Evolutionary conservation across 2,113 vertebrate genomes (phyloP).

Genomic region (Gobius niger): DNA sequence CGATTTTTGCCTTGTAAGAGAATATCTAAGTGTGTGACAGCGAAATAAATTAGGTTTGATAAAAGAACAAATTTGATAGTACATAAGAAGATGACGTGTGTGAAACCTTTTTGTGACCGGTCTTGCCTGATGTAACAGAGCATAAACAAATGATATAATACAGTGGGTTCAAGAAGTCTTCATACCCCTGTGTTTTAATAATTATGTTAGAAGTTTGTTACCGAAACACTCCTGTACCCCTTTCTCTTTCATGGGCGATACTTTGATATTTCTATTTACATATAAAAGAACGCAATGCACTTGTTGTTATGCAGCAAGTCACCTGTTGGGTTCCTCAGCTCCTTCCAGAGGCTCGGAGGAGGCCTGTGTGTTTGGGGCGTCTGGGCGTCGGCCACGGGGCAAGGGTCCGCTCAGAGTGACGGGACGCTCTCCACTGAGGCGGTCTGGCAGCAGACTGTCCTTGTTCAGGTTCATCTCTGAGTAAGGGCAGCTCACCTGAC

Average conservation of each 20-base stretch:
- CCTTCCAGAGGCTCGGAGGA: conserved; percentile 53
- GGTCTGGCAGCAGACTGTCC: conserved; percentile 82
- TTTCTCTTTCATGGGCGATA: too few species aligned
- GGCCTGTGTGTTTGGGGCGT: conserved; percentile 42
- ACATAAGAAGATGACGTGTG: background rate
- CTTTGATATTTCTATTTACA: too few species aligned
- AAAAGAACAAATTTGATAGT: too few species aligned
- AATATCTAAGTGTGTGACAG: too few species aligned
- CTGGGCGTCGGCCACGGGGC: conserved; percentile 67
- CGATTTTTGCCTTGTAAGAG: background rate
- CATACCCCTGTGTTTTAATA: too few species aligned
- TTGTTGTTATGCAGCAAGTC: background rate
- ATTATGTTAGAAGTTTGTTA: too few species aligned
- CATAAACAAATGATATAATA: too few species aligned
- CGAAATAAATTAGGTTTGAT: too few species aligned
- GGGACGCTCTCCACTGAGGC: conserved; percentile 82
- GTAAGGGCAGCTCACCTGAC: conserved; percentile 86
- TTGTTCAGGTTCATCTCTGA: conserved; percentile 86
- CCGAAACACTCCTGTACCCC: too few species aligned
- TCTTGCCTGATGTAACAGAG: background rate
- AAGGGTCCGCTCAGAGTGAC: conserved; percentile 59
- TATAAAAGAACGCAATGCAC: background rate
- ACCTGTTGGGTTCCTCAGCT: conserved; percentile 66
- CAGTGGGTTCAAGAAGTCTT: too few species aligned
- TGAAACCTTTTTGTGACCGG: conserved; percentile 57